Evolutionary conservation across 2,113 vertebrate genomes (phyloP).

Genomic region (Pipa parva): DNA sequence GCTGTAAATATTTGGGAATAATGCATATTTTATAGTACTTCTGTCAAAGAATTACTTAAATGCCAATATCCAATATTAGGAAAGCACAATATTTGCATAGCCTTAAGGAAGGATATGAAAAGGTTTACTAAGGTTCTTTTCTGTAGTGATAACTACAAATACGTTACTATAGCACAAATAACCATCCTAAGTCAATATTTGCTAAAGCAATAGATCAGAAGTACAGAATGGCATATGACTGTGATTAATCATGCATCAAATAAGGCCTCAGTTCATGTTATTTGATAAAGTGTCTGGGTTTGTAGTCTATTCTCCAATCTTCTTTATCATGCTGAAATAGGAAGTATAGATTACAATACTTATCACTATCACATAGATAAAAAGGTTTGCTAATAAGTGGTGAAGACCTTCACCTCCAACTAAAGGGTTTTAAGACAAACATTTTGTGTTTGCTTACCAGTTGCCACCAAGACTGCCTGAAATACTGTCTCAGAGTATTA

Average conservation of each 20-base stretch:
- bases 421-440: slow-evolving; percentile 15
- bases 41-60: neutral
- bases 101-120: neutral
- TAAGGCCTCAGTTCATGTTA: neutral
- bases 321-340: neutral
- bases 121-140: neutral
- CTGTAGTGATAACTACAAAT: neutral
- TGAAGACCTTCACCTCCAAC: slow-evolving; percentile 14
- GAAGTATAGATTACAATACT: neutral
- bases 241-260: slow-evolving; percentile 13
- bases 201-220: neutral
- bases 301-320: neutral
- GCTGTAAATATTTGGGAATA: too few species aligned
- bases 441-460: slow-evolving; percentile 27
- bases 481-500: slow-evolving; percentile 3
- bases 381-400: slow-evolving; percentile 7
- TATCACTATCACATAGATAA: slow-evolving; percentile 4
- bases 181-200: slow-evolving; percentile 7
- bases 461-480: slow-evolving; percentile 19
- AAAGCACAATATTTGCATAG: slow-evolving; percentile 1
- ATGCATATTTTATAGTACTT: too few species aligned
- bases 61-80: neutral
- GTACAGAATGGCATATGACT: neutral
- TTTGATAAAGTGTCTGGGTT: neutral
- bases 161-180: neutral